Percentiles rank a stretch among this genome's conserved stretches.
These are phyloP conservation scores for Litoditis marina DNA, from an alignment of 2,888 invertebrate genomes.

Conservation along the genomic window DNA sequence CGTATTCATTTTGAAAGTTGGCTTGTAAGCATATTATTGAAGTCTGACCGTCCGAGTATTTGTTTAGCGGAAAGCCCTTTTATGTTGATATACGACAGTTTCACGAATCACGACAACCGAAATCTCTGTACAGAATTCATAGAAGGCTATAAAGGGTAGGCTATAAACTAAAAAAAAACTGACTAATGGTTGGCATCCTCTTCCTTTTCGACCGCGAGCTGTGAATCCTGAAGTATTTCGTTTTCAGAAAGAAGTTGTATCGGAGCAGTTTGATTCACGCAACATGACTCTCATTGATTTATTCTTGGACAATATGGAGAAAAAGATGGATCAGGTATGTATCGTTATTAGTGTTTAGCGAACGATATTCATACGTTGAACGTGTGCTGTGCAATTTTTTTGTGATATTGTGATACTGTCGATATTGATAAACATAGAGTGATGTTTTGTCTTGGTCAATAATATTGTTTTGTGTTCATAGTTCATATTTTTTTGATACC, in stretches of 20 bases:
- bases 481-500: background rate
- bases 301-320: conserved; percentile 35
- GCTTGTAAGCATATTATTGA: background rate
- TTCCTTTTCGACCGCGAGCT: too few relatives aligned
- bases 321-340: conserved; percentile 27
- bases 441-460: background rate
- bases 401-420: too few relatives aligned
- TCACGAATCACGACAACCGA: too few relatives aligned
- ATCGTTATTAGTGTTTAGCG: too few relatives aligned
- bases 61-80: too few relatives aligned
- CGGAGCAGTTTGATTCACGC: conserved; percentile 23
- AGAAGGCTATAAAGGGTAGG: too few relatives aligned
- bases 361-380: too few relatives aligned
- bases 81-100: too few relatives aligned
- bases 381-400: too few relatives aligned
- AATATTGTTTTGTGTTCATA: background rate
- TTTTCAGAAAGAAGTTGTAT: background rate
- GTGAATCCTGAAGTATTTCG: background rate
- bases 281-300: conserved; percentile 42
- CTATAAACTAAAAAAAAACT: too few relatives aligned
- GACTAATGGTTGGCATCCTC: too few relatives aligned
- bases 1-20: too few relatives aligned
- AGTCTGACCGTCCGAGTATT: background rate
- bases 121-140: conserved; percentile 4
- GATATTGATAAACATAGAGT: background rate